Evolutionary conservation across 1,140 invertebrate genomes (phyloP).

Genomic region (Oscheius sp.): DNA sequence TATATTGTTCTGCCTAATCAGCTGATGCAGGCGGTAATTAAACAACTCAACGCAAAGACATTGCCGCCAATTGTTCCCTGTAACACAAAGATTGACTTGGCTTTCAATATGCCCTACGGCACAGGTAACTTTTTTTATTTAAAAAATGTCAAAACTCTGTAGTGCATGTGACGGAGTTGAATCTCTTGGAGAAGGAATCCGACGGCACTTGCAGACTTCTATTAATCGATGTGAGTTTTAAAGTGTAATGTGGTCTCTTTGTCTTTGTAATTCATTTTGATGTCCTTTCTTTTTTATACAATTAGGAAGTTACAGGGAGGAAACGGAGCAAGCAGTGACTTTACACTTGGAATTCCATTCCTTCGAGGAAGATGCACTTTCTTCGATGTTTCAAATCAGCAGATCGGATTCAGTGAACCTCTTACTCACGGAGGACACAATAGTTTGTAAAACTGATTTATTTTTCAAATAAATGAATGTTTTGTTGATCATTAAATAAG

Average conservation of each 20-base stretch:
- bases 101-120: neutral
- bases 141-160: neutral
- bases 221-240: neutral
- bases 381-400: neutral
- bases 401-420: neutral
- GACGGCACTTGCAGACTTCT: neutral
- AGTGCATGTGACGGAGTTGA: neutral
- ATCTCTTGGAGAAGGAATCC: neutral
- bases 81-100: neutral
- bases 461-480: no score
- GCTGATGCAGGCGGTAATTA: neutral
- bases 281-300: no score
- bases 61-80: constrained; percentile 3
- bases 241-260: no score
- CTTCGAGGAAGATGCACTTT: constrained; percentile 14
- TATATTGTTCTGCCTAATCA: neutral
- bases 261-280: no score
- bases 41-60: neutral
- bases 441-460: no score
- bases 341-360: constrained; percentile 7
- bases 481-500: no score
- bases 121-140: neutral
- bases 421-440: neutral
- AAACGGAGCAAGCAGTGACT: neutral
- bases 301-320: no score